phyloP scores from a whole-genome alignment of 2,113 vertebrate genomes.

The Orthochromis indermauri region DNA sequence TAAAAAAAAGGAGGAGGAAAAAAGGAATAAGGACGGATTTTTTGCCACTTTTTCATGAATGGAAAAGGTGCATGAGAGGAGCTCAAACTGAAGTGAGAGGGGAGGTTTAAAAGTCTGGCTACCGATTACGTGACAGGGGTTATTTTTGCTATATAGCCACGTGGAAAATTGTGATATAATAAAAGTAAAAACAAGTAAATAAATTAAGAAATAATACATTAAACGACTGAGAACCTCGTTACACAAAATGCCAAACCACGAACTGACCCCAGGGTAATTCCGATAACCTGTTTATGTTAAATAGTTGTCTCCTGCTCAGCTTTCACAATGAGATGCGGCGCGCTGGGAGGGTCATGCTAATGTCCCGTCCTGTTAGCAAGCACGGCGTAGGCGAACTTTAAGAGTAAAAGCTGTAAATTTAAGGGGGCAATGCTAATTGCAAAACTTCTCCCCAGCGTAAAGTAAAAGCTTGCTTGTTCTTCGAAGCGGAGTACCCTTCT shows the following conservation, averaged over 20 bases:
- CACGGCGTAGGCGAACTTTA: neutral
- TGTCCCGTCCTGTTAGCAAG: neutral
- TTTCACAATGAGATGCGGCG: neutral
- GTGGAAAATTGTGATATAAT: neutral
- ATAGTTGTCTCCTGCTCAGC: neutral
- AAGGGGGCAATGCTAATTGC: neutral
- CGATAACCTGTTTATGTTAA: neutral
- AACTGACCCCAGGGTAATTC: neutral
- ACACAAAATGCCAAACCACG: neutral
- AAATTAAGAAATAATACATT: neutral
- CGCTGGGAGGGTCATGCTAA: neutral
- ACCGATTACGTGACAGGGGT: neutral
- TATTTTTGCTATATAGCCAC: neutral
- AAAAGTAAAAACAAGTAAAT: neutral
- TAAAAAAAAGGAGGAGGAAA: neutral
- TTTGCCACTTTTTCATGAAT: neutral
- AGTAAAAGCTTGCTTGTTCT: neutral
- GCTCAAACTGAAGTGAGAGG: neutral
- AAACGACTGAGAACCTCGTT: neutral
- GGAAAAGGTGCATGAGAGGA: neutral
- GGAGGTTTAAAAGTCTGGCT: neutral
- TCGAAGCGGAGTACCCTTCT: neutral
- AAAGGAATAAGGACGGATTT: neutral
- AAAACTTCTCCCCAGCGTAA: neutral
- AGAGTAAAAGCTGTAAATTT: neutral